phyloP scores from a whole-genome alignment of 1,140 invertebrate species.

The Heliconius congener region DNA sequence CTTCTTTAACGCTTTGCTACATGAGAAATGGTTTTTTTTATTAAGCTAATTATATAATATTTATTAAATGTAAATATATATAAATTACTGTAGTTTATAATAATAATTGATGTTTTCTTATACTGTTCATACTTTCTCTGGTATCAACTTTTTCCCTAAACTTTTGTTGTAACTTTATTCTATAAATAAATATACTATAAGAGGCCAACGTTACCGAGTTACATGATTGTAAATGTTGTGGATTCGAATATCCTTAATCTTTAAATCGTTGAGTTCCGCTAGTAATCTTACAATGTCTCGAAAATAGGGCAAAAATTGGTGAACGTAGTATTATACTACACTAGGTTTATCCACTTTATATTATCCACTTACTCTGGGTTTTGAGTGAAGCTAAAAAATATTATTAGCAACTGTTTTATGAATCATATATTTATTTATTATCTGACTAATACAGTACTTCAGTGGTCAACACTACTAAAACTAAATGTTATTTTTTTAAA shows the following conservation, averaged over 20 bases:
- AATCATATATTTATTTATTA: too few species aligned
- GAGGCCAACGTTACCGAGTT: too few species aligned
- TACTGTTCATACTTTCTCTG: too few species aligned
- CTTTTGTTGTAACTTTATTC: too few species aligned
- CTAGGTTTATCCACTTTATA: not conserved
- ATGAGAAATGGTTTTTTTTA: not conserved
- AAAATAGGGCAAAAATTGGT: not conserved
- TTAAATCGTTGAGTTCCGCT: not conserved
- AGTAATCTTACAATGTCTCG: not conserved
- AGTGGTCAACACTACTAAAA: too few species aligned
- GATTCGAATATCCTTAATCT: not conserved
- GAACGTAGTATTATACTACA: not conserved
- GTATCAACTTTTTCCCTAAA: too few species aligned
- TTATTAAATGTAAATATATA: not conserved
- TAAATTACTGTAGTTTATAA: too few species aligned
- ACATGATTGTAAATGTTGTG: not conserved
- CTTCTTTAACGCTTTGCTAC: slow-evolving; percentile 5
- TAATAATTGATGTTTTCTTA: too few species aligned
- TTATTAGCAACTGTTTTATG: too few species aligned
- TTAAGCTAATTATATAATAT: not conserved
- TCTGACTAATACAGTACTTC: too few species aligned
- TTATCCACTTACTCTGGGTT: not conserved
- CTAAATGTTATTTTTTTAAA: too few species aligned
- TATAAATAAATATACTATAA: too few species aligned
- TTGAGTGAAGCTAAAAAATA: not conserved